These are phyloP conservation scores for Atherix ibis DNA, from an alignment of 2,888 invertebrate genomes.

Conservation along the genomic window DNA sequence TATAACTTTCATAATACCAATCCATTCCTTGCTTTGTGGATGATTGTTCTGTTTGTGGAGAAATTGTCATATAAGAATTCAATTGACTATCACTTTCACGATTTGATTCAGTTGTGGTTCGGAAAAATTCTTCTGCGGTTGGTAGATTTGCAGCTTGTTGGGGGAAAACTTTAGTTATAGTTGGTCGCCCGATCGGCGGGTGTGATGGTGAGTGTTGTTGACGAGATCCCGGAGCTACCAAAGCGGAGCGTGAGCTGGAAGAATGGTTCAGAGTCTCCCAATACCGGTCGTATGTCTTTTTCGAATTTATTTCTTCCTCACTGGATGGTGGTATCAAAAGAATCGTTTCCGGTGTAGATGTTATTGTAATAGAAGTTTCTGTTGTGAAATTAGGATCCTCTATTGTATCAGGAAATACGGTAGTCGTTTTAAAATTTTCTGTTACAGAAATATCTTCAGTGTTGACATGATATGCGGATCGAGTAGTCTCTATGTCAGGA, in stretches of 20 bases:
- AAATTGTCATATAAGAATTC: slow-evolving; percentile 18
- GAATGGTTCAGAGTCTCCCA: slow-evolving; percentile 1
- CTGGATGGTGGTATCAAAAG: slow-evolving; percentile 29
- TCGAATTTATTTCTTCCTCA: slow-evolving; percentile 22
- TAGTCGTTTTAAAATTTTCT: not conserved
- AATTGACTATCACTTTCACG: slow-evolving; percentile 11
- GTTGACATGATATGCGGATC: too few relatives aligned
- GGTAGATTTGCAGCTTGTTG: slow-evolving; percentile 24
- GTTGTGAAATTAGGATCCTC: slow-evolving; percentile 13
- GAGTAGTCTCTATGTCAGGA: too few relatives aligned
- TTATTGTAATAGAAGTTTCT: slow-evolving; percentile 17
- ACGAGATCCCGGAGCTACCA: slow-evolving; percentile 11
- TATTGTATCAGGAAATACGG: not conserved
- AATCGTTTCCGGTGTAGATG: slow-evolving; percentile 29
- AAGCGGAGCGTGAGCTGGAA: slow-evolving; percentile 5
- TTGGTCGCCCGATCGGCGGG: slow-evolving; percentile 36
- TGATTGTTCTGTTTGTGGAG: slow-evolving; percentile 34
- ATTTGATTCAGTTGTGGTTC: slow-evolving; percentile 17
- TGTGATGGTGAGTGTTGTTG: slow-evolving; percentile 11
- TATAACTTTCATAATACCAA: slow-evolving; percentile 81
- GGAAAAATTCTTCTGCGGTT: slow-evolving; percentile 29
- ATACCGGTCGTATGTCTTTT: slow-evolving; percentile 3
- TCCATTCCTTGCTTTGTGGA: slow-evolving; percentile 42
- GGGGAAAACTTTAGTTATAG: slow-evolving; percentile 43
- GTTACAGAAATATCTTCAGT: not conserved